Conservation (phyloP, 2,113 vertebrate genomes). For the Xiphophorus couchianus region DNA sequence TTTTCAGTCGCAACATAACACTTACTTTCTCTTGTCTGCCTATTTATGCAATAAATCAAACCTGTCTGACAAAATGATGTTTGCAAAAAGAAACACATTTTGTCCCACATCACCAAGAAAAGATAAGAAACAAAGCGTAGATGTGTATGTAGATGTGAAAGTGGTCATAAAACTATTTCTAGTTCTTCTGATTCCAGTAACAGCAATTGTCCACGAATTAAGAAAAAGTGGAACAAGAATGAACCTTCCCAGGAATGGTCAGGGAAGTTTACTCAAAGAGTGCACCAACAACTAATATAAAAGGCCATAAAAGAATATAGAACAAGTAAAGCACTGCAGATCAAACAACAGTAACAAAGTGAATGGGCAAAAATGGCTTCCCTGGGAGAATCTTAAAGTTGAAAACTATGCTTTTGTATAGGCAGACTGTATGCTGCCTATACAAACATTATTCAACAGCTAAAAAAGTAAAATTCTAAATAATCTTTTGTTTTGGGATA, state of each 20-base stretch:
- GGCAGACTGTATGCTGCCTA: not conserved
- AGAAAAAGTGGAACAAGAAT: not conserved
- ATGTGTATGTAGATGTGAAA: not conserved
- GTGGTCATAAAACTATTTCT: not conserved
- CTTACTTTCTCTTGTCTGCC: not conserved
- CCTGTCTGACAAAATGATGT: not conserved
- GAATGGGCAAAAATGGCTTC: not conserved
- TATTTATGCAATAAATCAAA: not conserved
- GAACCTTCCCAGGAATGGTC: not conserved
- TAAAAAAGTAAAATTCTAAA: not conserved
- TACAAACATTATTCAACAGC: not conserved
- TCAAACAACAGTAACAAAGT: not conserved
- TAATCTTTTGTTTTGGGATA: not conserved
- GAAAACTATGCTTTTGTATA: not conserved
- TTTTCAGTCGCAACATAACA: not conserved
- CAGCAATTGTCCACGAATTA: not conserved
- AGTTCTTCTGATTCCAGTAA: not conserved
- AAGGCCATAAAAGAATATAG: not conserved
- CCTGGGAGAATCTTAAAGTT: not conserved
- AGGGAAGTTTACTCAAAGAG: not conserved
- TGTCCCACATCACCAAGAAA: not conserved
- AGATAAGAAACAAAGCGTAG: not conserved
- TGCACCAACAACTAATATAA: not conserved
- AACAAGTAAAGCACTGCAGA: not conserved
- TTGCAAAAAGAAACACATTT: too few species aligned